Percentiles rank a stretch among this genome's conserved stretches.
Evolutionary conservation across 1,140 invertebrate species (phyloP).

Genomic region (Drosophila pallidifrons): DNA sequence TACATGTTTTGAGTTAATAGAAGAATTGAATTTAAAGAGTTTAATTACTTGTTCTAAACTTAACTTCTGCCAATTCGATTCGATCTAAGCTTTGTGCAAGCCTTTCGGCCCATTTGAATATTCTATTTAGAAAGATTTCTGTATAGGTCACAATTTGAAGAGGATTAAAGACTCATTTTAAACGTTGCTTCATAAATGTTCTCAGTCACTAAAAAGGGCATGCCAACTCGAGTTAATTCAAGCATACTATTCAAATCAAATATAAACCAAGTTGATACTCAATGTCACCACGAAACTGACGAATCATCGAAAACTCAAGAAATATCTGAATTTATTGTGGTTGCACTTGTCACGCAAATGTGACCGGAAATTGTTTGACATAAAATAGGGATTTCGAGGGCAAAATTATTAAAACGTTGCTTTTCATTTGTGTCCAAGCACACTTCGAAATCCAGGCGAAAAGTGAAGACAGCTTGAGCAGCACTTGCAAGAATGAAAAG

Average conservation of each 20-base stretch:
- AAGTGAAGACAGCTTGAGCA: constrained; percentile 50
- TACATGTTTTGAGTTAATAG: no score
- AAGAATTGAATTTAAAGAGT: no score
- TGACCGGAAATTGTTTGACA: constrained; percentile 68
- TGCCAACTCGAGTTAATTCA: no score
- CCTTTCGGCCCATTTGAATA: no score
- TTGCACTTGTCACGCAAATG: constrained; percentile 72
- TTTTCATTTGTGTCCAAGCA: constrained; percentile 60
- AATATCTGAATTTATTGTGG: constrained; percentile 5
- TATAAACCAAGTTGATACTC: constrained; percentile 26
- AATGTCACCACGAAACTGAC: constrained; percentile 44
- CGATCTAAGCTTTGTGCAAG: no score
- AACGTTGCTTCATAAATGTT: no score
- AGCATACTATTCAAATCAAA: background rate
- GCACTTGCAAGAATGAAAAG: constrained; percentile 2
- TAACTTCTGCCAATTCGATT: no score
- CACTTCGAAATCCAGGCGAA: constrained; percentile 33
- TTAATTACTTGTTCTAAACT: no score
- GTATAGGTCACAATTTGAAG: background rate
- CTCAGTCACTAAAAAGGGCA: no score
- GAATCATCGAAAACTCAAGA: constrained; percentile 34
- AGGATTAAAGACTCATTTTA: no score
- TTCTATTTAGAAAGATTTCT: no score
- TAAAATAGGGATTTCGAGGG: constrained; percentile 59
- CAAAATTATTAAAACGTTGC: constrained; percentile 75